phyloP scores from a whole-genome alignment of 2,797 vertebrate species.

The Sphaeramia orbicularis region DNA sequence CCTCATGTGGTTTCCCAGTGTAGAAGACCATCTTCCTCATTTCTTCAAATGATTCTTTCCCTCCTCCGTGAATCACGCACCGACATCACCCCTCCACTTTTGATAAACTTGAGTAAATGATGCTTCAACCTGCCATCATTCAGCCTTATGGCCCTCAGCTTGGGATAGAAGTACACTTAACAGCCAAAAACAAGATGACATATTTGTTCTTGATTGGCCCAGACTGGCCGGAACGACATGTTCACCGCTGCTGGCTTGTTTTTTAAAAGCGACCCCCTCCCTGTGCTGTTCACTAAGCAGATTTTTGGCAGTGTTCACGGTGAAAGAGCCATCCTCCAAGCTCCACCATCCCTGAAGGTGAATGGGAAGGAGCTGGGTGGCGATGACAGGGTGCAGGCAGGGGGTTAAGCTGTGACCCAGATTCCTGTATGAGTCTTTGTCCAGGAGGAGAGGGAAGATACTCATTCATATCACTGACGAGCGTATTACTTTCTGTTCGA shows the following conservation, averaged over 20 bases:
- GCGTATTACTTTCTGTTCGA: no score
- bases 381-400: slow-evolving; percentile 36
- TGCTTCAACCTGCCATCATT: neutral
- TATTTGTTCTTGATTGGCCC: slow-evolving; percentile 49
- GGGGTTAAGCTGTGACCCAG: slow-evolving; percentile 78
- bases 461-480: slow-evolving; percentile 29
- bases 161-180: neutral
- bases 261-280: slow-evolving; percentile 29
- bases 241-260: slow-evolving; percentile 27
- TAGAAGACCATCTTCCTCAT: neutral
- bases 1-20: no score
- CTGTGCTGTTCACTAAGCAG: slow-evolving; percentile 18
- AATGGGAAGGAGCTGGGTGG: slow-evolving; percentile 62
- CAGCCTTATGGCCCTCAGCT: neutral
- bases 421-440: slow-evolving; percentile 69
- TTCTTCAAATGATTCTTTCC: neutral
- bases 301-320: slow-evolving; percentile 42
- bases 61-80: neutral
- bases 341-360: slow-evolving; percentile 40
- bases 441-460: slow-evolving; percentile 49
- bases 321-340: slow-evolving; percentile 16
- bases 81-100: neutral
- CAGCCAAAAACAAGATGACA: slow-evolving; percentile 43
- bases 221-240: slow-evolving; percentile 36
- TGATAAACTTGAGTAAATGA: slow-evolving; percentile 10